A percentile compares a stretch with the other conserved stretches of the same genome.
These are phyloP conservation scores for Harpagifer antarcticus DNA, from an alignment of 2,797 vertebrate species.

Conservation along the genomic window DNA sequence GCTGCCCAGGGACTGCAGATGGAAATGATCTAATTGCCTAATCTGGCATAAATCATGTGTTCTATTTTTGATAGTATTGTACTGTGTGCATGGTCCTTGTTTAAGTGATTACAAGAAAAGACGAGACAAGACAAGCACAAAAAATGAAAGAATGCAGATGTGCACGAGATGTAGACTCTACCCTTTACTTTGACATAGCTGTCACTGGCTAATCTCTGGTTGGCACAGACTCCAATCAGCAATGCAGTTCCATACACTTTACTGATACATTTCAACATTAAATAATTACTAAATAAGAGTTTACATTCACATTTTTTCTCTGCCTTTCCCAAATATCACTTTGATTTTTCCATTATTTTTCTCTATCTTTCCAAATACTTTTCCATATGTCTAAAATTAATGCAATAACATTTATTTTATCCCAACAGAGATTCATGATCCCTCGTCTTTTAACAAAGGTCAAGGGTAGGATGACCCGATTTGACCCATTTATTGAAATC, in stretches of 20 bases:
- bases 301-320: background rate
- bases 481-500: background rate
- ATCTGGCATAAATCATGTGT: too few species aligned
- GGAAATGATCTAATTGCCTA: too few species aligned
- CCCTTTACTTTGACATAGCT: background rate
- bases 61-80: too few species aligned
- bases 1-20: too few species aligned
- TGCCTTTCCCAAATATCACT: background rate
- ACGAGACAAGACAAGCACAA: background rate
- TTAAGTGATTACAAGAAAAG: background rate
- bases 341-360: background rate
- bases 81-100: too few species aligned
- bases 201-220: background rate
- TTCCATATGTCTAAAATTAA: background rate
- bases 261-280: background rate
- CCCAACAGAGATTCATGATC: background rate
- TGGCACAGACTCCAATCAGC: background rate
- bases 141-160: background rate
- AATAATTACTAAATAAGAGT: background rate
- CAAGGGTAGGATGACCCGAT: background rate
- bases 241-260: background rate
- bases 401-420: background rate
- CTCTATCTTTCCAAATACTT: background rate
- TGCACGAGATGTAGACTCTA: background rate
- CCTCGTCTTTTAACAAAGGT: background rate